phyloP scores from a whole-genome alignment of 2,113 vertebrate species.

The Oreochromis tanganicae region DNA sequence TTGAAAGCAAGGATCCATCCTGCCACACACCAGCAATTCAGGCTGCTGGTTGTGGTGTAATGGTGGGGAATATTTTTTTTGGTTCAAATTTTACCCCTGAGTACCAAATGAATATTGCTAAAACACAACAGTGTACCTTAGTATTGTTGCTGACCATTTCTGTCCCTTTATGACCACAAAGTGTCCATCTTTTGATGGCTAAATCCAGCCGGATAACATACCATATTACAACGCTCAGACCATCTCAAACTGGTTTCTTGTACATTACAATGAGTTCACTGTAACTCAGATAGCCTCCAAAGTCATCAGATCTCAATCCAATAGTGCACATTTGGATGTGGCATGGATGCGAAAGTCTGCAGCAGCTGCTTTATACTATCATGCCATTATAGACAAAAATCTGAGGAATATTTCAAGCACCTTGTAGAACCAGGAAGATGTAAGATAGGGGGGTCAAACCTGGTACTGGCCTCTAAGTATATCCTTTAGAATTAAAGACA shows the following conservation, averaged over 20 bases:
- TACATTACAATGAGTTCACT: neutral
- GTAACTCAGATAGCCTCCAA: neutral
- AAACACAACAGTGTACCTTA: neutral
- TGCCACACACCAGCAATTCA: neutral
- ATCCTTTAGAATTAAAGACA: rapidly evolving
- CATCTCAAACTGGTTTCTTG: neutral
- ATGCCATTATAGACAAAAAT: neutral
- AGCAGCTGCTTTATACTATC: neutral
- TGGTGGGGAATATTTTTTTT: rapidly evolving
- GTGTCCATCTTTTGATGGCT: neutral
- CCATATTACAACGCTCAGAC: rapidly evolving
- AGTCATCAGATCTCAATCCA: neutral
- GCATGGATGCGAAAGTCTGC: neutral
- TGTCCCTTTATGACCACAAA: neutral
- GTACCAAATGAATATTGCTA: neutral
- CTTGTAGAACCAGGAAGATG: rapidly evolving
- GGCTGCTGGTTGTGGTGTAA: neutral
- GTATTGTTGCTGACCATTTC: neutral
- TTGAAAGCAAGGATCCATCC: rapidly evolving
- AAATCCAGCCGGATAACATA: neutral
- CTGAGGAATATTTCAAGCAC: neutral
- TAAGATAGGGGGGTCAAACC: neutral
- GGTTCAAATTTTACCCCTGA: neutral
- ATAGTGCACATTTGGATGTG: neutral
- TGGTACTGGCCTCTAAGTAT: too few relatives aligned